Evolutionary conservation across 1,140 invertebrate species (phyloP).

Genomic region (Ridgeia piscesae): DNA sequence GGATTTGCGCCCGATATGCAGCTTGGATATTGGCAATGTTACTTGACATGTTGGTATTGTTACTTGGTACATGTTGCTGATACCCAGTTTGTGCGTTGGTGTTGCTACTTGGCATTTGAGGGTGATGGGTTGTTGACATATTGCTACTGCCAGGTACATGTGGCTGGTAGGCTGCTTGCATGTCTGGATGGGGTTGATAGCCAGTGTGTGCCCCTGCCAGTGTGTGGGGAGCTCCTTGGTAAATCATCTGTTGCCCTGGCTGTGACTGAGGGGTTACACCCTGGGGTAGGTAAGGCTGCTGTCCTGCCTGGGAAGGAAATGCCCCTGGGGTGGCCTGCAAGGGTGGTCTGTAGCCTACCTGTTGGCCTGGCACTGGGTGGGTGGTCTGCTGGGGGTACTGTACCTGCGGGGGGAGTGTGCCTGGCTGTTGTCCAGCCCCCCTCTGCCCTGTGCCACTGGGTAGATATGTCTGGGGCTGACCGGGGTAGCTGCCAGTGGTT

Average conservation of each 20-base stretch:
- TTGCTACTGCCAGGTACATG: not conserved
- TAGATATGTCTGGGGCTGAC: not conserved
- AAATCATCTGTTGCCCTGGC: conserved; percentile 6
- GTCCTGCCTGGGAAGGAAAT: not conserved
- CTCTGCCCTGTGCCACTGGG: not conserved
- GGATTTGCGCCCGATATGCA: not conserved
- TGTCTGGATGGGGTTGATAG: not conserved
- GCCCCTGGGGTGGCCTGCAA: not conserved
- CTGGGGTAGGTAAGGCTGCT: conserved; percentile 12
- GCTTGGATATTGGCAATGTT: not conserved
- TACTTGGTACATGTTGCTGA: not conserved
- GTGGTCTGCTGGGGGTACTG: not conserved
- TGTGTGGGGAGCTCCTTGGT: not conserved
- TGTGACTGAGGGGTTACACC: conserved; percentile 16
- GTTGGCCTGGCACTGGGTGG: not conserved
- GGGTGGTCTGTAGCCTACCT: conserved; percentile 3
- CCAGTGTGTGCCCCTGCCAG: not conserved
- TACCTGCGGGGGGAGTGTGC: conserved; percentile 14
- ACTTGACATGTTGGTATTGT: not conserved
- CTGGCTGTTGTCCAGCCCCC: not conserved
- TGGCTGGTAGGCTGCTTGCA: not conserved
- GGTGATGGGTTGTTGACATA: not conserved
- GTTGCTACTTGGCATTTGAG: not conserved
- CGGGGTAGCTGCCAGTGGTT: not conserved
- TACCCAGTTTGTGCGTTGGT: not conserved